Base-by-base conservation (phyloP, 2,797 vertebrate genomes). In the Smutsia gigantea region DNA sequence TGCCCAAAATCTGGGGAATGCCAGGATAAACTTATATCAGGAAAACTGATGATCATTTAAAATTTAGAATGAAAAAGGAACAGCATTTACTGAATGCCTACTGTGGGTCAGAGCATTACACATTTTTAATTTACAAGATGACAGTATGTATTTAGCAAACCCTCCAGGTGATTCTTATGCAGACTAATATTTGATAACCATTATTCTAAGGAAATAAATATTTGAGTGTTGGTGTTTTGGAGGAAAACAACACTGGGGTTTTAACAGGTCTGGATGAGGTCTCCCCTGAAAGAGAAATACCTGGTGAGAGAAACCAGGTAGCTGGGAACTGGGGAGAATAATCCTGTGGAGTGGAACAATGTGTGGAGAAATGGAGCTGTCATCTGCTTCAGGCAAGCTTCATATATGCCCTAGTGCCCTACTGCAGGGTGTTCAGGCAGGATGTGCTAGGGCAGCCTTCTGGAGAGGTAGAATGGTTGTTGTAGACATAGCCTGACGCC, bases 181-280 rank as follows among this genome's bases (percentile, higher is more conserved):
- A 78, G 71, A 57, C 15, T 18, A 29, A 78, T 13, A 17, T 55
- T 75, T 83, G 84, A 83, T 34, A 87, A 77, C 61, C 87, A 81
- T n/a, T 72, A 64, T n/a, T 72, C 51, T 82, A 90, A 87, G 86
- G 11, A 93, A 93, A 87, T 42, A 59, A 14, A 51, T 68, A 72
- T 90, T 87, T 37, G 27, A 94, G 51, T 39, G 42, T 18, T 87
- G 21, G 42, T 55, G 53, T 93, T 90, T 90, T 5, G 7, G 19
- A 87, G 53, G 51, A 29, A 82, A 64, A 79, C 81, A 23, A 29
- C 49, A 61, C 11, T 49, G 18, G 66, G 14, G 2, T 81, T 87
- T 95, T 95, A 34, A 74, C 15, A 66, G 39, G 34, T 23, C 17
- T 82, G 27, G 18, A 3, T 59, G 27, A 42, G 5, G 15, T 83